A percentile compares a stretch with the other conserved stretches of the same genome.
Conservation (phyloP, 2,113 vertebrate species). For the Gadus macrocephalus region DNA sequence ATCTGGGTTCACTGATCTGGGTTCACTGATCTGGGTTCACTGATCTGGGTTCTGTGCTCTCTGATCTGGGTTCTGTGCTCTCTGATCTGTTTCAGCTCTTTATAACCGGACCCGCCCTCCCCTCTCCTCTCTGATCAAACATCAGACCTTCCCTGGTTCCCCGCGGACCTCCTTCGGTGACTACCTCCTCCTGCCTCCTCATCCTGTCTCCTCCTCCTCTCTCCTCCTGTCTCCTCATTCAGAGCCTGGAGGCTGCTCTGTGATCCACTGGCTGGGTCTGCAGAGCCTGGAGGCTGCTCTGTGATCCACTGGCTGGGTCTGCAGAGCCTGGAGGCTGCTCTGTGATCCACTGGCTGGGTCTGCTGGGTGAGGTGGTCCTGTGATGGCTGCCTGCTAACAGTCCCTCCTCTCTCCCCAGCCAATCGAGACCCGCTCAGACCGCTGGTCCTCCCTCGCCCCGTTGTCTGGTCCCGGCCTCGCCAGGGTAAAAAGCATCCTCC, state of each 20-base stretch:
- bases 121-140: constrained; percentile 31
- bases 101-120: constrained; percentile 57
- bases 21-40: too few relatives aligned
- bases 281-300: too few relatives aligned
- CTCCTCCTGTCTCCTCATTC: background rate
- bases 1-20: too few relatives aligned
- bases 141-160: constrained; percentile 47
- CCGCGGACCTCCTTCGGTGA: constrained; percentile 65
- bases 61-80: background rate
- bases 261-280: too few relatives aligned
- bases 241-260: too few relatives aligned
- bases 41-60: background rate
- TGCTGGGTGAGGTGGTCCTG: constrained; percentile 9
- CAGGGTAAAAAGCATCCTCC: constrained; percentile 58
- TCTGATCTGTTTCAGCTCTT: constrained; percentile 41
- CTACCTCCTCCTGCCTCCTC: constrained; percentile 24
- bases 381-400: constrained; percentile 34
- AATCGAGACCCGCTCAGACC: constrained; percentile 66
- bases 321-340: too few relatives aligned
- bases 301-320: too few relatives aligned
- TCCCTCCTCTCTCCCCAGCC: constrained; percentile 66
- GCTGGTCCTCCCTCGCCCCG: constrained; percentile 56
- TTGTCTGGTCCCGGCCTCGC: constrained; percentile 57
- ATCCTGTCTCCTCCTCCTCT: constrained; percentile 23
- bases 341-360: too few relatives aligned